Evolutionary conservation across 1,140 invertebrate genomes (phyloP).

Genomic region (Panulirus ornatus): DNA sequence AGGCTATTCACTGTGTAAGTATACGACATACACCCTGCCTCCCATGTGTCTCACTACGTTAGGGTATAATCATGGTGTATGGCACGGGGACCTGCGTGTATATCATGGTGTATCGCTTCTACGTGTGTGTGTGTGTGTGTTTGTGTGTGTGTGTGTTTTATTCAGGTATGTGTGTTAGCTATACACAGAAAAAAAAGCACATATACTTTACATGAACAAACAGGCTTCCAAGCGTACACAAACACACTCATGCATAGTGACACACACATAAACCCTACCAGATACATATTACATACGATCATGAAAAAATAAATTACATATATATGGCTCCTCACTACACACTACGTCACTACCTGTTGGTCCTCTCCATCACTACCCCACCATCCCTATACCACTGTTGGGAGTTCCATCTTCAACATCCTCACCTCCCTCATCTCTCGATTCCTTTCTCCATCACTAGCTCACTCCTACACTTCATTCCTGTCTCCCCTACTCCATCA

Average conservation of each 20-base stretch:
- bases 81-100: no score
- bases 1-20: no score
- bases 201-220: not conserved
- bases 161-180: no score
- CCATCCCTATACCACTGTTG: not conserved
- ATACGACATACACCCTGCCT: no score
- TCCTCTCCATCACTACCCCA: not conserved
- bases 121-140: constrained; percentile 1
- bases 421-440: not conserved
- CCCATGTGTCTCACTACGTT: no score
- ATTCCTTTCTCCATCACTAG: not conserved
- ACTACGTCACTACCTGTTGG: not conserved
- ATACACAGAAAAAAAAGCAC: not conserved
- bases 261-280: not conserved
- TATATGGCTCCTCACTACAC: not conserved
- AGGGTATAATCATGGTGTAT: no score
- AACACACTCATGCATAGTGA: not conserved
- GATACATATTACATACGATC: no score
- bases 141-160: constrained; percentile 43
- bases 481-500: not conserved
- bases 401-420: no score
- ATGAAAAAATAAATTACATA: no score
- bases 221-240: not conserved
- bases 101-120: no score
- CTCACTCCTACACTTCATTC: not conserved